Evolutionary conservation across 2,888 invertebrate genomes (phyloP), one percentile per base, ranked within the genome.

Genomic region (Tenthredo livida): DNA sequence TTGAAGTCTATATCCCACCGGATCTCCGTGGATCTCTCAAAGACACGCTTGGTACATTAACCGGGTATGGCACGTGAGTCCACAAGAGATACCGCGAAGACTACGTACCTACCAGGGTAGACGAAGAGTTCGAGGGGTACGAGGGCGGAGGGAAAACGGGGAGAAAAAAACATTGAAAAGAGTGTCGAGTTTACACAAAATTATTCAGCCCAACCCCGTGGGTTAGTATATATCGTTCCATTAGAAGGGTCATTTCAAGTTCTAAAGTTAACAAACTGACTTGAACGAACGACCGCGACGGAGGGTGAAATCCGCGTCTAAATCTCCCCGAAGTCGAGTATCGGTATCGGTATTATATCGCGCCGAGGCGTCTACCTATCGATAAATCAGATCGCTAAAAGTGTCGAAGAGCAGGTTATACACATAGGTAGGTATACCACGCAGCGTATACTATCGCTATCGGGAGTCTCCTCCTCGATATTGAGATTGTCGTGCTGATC

Each of bases 41-140:
- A 88, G 90, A 90, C 91, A 91, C 91, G 91, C 89, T 88, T 89
- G 88, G 87, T 89, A 89, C 90, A 89, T 91, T 91, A 89, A 89
- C 84, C 61, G 85, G 88, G 90, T 33, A 77, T 47, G 54, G 29
- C 77, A 29, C 77, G 50, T 77, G 77, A 77, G 77, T 77, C 80
- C 25, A 80, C 80, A 58, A 61, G 80, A 61, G 21, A 58, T 61
- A 61, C 61, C 61, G 58, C 47, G 58, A 37, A 21, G 58, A 47
- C 47, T 12, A 33, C 10, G 15, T 25, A 43, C 50, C 1, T 33
- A 33, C 29, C 37, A 10, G 1, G 17, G 37, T 6, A 7, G 73
- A 47, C 25, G 37, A 2, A 7, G 47, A 47, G 43, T 47, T 10
- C 0, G 12, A 17, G 67, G 17, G 33, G 12, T 4, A 15, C 10